phyloP scores from a whole-genome alignment of 1,140 invertebrate species.

The Carcinoscorpius rotundicauda region DNA sequence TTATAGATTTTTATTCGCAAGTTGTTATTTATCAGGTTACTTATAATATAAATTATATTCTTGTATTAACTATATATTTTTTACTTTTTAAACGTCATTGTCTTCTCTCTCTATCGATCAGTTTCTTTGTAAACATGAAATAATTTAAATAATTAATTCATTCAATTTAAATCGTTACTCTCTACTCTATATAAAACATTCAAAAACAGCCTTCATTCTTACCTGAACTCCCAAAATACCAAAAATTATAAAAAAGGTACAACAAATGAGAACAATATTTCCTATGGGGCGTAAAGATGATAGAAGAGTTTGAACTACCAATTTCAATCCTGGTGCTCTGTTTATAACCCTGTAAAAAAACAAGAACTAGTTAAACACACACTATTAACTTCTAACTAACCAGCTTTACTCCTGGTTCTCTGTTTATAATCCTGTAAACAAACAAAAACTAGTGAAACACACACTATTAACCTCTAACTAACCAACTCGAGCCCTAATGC shows the following conservation, averaged over 20 bases:
- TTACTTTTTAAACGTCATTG: too few species aligned
- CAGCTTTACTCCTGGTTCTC: constrained; percentile 76
- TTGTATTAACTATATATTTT: too few species aligned
- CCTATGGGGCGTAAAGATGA: constrained; percentile 98
- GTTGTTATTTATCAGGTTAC: too few species aligned
- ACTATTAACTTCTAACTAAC: background rate
- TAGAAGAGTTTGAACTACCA: constrained; percentile 96
- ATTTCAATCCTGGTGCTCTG: constrained; percentile 92
- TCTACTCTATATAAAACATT: too few species aligned
- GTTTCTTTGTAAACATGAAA: too few species aligned
- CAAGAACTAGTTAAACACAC: background rate
- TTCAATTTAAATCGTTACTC: too few species aligned
- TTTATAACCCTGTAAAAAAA: constrained; percentile 68
- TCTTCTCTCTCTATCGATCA: too few species aligned
- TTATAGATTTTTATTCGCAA: too few species aligned
- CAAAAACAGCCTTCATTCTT: constrained; percentile 6
- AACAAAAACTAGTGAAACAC: background rate
- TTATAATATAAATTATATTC: too few species aligned
- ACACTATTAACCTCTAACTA: background rate
- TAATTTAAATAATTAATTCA: too few species aligned
- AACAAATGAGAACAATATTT: constrained; percentile 99
- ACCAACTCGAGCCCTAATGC: constrained; percentile 97
- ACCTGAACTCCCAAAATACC: constrained; percentile 96
- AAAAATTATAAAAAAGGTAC: constrained; percentile 99
- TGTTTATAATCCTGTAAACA: constrained; percentile 72